These are phyloP conservation scores for Drosophila neotestacea DNA, from an alignment of 2,888 invertebrate species.

Conservation along the genomic window DNA sequence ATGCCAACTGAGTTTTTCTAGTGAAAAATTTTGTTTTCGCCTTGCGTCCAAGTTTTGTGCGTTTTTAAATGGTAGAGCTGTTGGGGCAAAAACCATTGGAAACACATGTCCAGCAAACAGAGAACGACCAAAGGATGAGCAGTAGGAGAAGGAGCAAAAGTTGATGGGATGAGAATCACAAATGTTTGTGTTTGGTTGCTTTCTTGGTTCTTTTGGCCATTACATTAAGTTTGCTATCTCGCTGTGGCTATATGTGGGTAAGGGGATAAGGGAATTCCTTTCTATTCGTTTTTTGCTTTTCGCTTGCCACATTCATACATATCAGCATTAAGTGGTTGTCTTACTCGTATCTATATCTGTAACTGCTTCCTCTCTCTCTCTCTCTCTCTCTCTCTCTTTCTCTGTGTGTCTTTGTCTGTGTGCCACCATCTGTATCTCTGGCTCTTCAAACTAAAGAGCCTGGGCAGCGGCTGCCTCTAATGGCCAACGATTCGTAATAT, in stretches of 20 bases:
- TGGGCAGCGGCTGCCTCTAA: slow-evolving; percentile 72
- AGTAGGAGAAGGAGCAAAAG: slow-evolving; percentile 21
- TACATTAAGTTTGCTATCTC: slow-evolving; percentile 73
- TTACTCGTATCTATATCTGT: slow-evolving; percentile 22
- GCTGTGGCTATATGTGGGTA: slow-evolving; percentile 14
- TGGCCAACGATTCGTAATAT: slow-evolving; percentile 80
- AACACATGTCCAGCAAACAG: slow-evolving; percentile 75
- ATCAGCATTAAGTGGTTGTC: slow-evolving; percentile 73
- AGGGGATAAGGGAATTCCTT: slow-evolving; percentile 5
- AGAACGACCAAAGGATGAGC: slow-evolving; percentile 30
- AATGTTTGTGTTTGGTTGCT: slow-evolving; percentile 65
- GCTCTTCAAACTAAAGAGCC: slow-evolving; percentile 22
- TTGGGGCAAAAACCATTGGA: slow-evolving; percentile 75
- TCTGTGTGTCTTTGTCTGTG: slow-evolving; percentile 23
- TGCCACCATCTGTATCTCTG: slow-evolving; percentile 37
- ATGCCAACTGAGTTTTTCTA: slow-evolving; percentile 54
- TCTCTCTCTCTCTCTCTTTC: slow-evolving; percentile 22
- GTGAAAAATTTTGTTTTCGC: slow-evolving; percentile 55
- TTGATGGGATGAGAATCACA: slow-evolving; percentile 35
- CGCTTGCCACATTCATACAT: slow-evolving; percentile 57
- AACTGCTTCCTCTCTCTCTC: too few relatives aligned
- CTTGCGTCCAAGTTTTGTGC: slow-evolving; percentile 62
- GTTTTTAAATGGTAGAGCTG: slow-evolving; percentile 74
- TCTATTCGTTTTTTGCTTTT: slow-evolving; percentile 22
- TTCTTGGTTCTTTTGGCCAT: slow-evolving; percentile 69